Evolutionary conservation across 2,113 vertebrate species (phyloP).

Genomic region (Hyperopisus bebe): DNA sequence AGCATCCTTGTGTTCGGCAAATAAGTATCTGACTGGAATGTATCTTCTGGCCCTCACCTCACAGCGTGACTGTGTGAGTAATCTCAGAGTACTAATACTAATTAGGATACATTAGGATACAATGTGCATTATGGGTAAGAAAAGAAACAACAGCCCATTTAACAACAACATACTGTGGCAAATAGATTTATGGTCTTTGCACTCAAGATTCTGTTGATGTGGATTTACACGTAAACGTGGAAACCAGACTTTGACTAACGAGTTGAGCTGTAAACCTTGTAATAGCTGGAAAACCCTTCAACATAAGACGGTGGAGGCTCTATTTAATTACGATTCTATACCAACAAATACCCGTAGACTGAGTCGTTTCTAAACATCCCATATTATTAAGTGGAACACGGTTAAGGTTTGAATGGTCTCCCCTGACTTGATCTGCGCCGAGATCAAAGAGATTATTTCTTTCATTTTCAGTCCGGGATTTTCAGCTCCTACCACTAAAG

Average conservation of each 20-base stretch:
- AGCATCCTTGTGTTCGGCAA: background rate
- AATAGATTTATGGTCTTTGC: background rate
- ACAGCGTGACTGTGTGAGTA: background rate
- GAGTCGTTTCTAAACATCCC: background rate
- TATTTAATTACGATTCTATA: background rate
- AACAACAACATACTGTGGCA: background rate
- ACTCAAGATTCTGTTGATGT: background rate
- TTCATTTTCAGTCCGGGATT: background rate
- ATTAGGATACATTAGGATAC: background rate
- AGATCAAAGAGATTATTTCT: slow-evolving; percentile 7
- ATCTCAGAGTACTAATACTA: background rate
- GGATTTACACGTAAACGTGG: background rate
- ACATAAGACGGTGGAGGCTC: background rate
- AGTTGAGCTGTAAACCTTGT: background rate
- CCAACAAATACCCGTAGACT: background rate
- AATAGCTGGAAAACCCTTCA: background rate
- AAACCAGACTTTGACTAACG: background rate
- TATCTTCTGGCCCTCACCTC: background rate
- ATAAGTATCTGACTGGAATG: background rate
- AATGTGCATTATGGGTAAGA: background rate
- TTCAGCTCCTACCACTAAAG: background rate
- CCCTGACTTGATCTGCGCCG: background rate
- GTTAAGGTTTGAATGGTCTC: background rate
- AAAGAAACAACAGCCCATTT: background rate
- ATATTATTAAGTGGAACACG: background rate